Evolutionary conservation across 2,113 vertebrate species (phyloP), one percentile per base, ranked within the genome.

Genomic region (Vulpes ferrilata): DNA sequence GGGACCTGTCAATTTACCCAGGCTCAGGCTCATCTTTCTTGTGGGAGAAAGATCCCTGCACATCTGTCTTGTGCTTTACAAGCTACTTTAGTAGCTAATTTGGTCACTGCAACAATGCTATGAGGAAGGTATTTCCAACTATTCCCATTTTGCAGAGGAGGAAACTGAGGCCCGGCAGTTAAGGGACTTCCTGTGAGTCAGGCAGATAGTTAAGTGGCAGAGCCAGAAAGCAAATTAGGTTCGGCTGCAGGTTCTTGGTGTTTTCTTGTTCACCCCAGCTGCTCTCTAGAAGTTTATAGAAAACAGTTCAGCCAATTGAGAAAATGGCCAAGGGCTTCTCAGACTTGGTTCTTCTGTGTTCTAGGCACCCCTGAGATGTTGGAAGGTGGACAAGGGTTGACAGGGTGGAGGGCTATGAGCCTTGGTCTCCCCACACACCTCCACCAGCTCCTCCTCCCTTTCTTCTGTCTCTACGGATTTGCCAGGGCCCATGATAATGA

Each of bases 71-170:
- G 0, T 27, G 35, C 7, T 89, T 85, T 11, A 60, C 5, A 0
- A 17, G 38, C 3, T 32, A 38, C 17, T 32, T 76, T 16, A 48
- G 8, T 19, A 48, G 64, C 17, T 43, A 7, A 85, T 82, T 30
- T 17, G 32, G 59, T 76, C 35, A 74, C 38, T 4, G 2, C 27
- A 10, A 13, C 22, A 2, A 17, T 2, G 35, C 8, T 57, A 0
- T 25, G 25, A 43, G 60, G 35, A 5, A 30, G 19, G 51, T 9
- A 4, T 88, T 69, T 30, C 73, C 11, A 64, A 59, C 35, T 1
- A 35, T 4, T 11, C 55, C 69, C 74, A 38, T 95, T 97, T 88
- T 71, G 22, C 76, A 51, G 78, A 88, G 48, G 57, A 80, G 30
- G 38, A 88, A 59, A 85, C 3, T 6, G 81, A 96, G 81, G 57